phyloP scores from a whole-genome alignment of 2,113 vertebrate species.

The Pantherophis guttatus region DNA sequence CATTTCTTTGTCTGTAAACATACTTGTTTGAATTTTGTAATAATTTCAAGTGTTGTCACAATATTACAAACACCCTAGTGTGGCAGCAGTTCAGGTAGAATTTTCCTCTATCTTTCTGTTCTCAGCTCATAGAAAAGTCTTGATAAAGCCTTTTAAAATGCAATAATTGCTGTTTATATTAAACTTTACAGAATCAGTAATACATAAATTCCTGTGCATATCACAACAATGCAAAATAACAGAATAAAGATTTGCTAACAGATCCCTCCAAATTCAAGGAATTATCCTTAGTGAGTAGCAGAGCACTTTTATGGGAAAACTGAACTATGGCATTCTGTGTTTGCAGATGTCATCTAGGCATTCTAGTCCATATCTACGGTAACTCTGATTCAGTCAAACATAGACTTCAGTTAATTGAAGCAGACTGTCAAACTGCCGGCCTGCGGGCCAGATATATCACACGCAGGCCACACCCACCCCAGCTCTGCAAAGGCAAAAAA shows the following conservation, averaged over 20 bases:
- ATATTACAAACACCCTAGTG: background rate
- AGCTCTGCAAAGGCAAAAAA: too few relatives aligned
- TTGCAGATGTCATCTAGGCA: background rate
- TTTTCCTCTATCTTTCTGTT: background rate
- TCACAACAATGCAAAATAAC: background rate
- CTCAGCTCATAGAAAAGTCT: background rate
- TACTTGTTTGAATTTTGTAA: background rate
- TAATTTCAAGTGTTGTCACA: background rate
- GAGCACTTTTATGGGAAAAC: background rate
- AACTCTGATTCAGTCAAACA: background rate
- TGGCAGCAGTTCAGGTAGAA: background rate
- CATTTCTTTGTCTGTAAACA: background rate
- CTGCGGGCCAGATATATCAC: too few relatives aligned
- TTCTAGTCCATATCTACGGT: background rate
- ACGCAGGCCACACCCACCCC: too few relatives aligned
- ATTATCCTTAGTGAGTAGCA: too few relatives aligned
- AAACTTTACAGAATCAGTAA: background rate
- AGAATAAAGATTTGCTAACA: background rate
- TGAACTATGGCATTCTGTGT: background rate
- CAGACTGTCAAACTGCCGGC: too few relatives aligned
- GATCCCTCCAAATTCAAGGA: too few relatives aligned
- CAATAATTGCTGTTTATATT: background rate
- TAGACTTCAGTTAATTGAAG: background rate
- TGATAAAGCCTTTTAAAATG: background rate
- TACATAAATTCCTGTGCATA: background rate